These are phyloP conservation scores for Temnothorax rugatulus DNA, from an alignment of 2,888 invertebrate genomes.

Conservation along the genomic window DNA sequence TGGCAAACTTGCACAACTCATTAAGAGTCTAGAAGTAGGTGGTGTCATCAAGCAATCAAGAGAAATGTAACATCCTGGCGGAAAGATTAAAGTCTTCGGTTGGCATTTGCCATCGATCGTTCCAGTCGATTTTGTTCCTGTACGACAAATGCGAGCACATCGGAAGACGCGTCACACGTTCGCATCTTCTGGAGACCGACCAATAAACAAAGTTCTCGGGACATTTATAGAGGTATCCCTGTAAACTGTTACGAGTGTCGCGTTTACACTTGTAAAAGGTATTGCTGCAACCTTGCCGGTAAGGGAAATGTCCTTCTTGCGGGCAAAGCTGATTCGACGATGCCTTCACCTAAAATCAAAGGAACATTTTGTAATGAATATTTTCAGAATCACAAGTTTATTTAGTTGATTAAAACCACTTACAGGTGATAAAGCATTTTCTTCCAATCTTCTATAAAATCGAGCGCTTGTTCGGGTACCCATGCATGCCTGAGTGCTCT, in stretches of 20 bases:
- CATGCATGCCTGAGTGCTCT: slow-evolving; percentile 88
- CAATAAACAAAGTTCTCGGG: slow-evolving; percentile 92
- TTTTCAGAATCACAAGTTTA: background rate
- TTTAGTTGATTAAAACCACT: slow-evolving; percentile 79
- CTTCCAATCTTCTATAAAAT: slow-evolving; percentile 87
- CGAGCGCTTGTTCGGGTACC: slow-evolving; percentile 88
- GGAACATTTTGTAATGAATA: background rate
- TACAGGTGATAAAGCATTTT: slow-evolving; percentile 88
- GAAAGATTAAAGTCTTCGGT: slow-evolving; percentile 79
- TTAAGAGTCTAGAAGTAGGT: background rate
- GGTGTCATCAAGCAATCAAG: slow-evolving; percentile 47
- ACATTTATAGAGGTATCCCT: slow-evolving; percentile 92
- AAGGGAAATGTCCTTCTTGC: slow-evolving; percentile 90
- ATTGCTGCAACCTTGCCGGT: slow-evolving; percentile 90
- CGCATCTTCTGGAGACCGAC: slow-evolving; percentile 93
- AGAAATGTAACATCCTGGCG: slow-evolving; percentile 75
- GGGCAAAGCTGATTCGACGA: slow-evolving; percentile 89
- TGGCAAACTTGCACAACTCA: slow-evolving; percentile 13
- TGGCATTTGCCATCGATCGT: slow-evolving; percentile 80
- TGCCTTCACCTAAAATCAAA: slow-evolving; percentile 89
- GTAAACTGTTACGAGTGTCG: slow-evolving; percentile 87
- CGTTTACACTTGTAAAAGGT: slow-evolving; percentile 91
- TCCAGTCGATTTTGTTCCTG: slow-evolving; percentile 77
- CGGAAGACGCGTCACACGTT: slow-evolving; percentile 88
- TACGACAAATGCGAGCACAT: slow-evolving; percentile 86